Evolutionary conservation across 2,113 vertebrate species (phyloP).

Genomic region (Bubalus kerabau): DNA sequence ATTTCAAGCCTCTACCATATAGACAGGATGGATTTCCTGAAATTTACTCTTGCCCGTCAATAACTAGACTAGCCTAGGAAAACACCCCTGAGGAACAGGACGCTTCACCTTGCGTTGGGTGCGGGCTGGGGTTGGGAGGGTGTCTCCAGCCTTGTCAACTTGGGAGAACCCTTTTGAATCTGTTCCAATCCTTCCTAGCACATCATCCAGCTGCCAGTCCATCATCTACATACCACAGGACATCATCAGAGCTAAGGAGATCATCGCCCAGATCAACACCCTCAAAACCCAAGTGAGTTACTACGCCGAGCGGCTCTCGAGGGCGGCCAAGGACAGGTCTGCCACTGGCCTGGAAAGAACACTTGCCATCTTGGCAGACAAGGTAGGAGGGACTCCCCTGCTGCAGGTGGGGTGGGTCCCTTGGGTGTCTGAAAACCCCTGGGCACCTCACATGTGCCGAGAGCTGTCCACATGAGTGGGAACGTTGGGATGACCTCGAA

Average conservation of each 20-base stretch:
- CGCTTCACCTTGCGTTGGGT: not conserved
- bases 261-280: slow-evolving; percentile 97
- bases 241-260: slow-evolving; percentile 94
- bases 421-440: not conserved
- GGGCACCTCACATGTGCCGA: not conserved
- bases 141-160: not conserved
- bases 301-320: slow-evolving; percentile 95
- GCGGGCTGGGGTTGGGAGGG: not conserved
- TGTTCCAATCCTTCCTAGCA: slow-evolving; percentile 78
- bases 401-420: not conserved
- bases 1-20: not conserved
- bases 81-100: not conserved
- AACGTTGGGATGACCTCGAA: not conserved
- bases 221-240: slow-evolving; percentile 96
- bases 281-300: slow-evolving; percentile 98
- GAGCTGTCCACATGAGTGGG: not conserved
- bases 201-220: slow-evolving; percentile 91
- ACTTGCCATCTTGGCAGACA: slow-evolving; percentile 93
- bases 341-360: slow-evolving; percentile 95
- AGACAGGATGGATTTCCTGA: not conserved
- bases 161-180: not conserved
- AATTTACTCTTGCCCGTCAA: not conserved
- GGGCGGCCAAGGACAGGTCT: slow-evolving; percentile 95
- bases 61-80: not conserved
- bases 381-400: slow-evolving; percentile 80